Base-by-base conservation (phyloP, 2,888 invertebrate genomes). In the Yponomeuta plumbellus region DNA sequence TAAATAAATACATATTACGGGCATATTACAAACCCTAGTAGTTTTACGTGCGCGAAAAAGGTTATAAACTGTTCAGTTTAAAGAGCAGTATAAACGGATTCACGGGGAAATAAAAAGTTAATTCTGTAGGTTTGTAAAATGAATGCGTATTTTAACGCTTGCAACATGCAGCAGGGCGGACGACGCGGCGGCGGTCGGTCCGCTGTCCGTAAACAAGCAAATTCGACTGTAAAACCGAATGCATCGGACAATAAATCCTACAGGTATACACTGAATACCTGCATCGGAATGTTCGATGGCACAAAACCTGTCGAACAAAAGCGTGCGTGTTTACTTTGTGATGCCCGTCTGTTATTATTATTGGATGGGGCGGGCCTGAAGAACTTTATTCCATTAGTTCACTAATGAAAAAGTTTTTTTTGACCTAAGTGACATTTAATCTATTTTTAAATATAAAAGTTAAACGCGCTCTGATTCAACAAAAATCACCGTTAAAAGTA, bases 51-150 rank as follows among this genome's bases (percentile, higher is more conserved):
- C 59, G 11, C 22, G 59, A 8, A 21, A 22, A 21, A 64, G 17
- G 10, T n/a, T 56, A 23, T 57, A 83, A 85, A 80, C 71, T 71
- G 73, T 57, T 58, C 59, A 72, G 74, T 75, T 77, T 80, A 73
- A 74, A 75, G 73, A 76, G 75, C 77, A 80, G 76, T 76, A 79
- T 80, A 83, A 83, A 83, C 72, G 73, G 72, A 74, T 77, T 78
- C 74, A 56, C 73, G 71, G 75, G 74, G 75, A 79, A 79, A 80
- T 78, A 78, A 83, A 65, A 82, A 81, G 73, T 78, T 79, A 76
- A 79, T 79, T 82, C 79, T 75, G 76, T 79, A 76, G 71, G 73
- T 74, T 76, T 72, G 71, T 73, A 75, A 75, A 76, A 73, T 79
- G 75, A 78, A 80, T 76, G 73, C 72, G 73, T 70, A 73, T 78